Evolutionary conservation across 2,888 invertebrate species (phyloP), one percentile per base, ranked within the genome.

Genomic region (Dolichopus griseipennis): DNA sequence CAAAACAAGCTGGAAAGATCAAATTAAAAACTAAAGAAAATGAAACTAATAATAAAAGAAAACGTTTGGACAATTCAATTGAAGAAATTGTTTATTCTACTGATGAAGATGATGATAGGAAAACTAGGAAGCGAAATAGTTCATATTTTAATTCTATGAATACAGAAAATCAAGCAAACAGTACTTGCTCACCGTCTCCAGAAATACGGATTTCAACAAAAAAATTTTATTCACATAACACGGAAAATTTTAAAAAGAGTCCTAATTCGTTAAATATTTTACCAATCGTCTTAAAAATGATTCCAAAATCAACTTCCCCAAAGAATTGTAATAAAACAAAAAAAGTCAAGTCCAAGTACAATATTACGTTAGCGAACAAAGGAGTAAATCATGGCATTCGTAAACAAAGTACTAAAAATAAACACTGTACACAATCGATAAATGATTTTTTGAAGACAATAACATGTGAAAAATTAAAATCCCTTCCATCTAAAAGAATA

Each of bases 381-480:
- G 79, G 80, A 1, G 80, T 81, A 0, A 66, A 66, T 2, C 81
- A 80, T 67, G 77, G 75, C 41, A 78, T 80, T 52, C 74, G 75
- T 7, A 76, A 75, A 64, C 72, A 73, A 15, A 68, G 65, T 1
- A 71, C 70, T 9, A 52, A 65, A 0, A 68, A 67, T 4, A 71
- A 70, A 6, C 21, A 27, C 52, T 20, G 62, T 6, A 43, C 43
- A 7, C 66, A 66, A 1, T 20, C 41, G 0, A 68, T 79, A 34
- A 76, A 76, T 68, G 72, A 74, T 7, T 76, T 81, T 66, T 70
- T 81, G 2, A 73, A 73, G 10, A 73, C 74, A 10, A 69, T 80
- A 21, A 73, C 74, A 9, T 78, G 78, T 68, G 79, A 79, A 37
- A 79, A 77, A 67, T 72, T 80, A 1, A 76, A 77, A 1, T 74